phyloP scores from a whole-genome alignment of 2,888 invertebrate species.

The Ypsolopha sequella region DNA sequence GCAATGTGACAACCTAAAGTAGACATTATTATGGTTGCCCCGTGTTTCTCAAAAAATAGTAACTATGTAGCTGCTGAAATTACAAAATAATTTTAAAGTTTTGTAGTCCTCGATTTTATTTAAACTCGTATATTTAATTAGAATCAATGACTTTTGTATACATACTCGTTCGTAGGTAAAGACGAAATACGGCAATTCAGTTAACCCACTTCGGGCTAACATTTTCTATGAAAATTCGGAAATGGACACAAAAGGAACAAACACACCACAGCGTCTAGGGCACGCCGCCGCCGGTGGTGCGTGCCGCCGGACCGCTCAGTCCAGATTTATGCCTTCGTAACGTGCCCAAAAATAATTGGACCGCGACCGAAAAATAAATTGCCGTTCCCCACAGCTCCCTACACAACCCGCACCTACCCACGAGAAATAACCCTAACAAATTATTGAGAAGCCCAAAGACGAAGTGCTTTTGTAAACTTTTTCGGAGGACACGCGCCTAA shows the following conservation, averaged over 20 bases:
- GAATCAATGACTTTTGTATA: no score
- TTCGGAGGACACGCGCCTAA: background rate
- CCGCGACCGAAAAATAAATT: conserved; percentile 62
- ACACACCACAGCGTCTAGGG: background rate
- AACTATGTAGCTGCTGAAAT: no score
- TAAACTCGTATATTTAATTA: no score
- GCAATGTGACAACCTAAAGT: no score
- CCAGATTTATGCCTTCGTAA: conserved; percentile 51
- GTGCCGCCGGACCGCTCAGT: conserved; percentile 19
- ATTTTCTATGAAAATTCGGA: no score
- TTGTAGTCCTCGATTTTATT: no score
- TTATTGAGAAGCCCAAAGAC: conserved; percentile 41
- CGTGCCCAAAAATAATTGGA: conserved; percentile 66
- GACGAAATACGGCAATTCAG: no score
- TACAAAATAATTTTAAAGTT: no score
- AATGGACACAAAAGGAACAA: background rate
- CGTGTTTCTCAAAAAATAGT: no score
- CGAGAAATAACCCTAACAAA: conserved; percentile 42
- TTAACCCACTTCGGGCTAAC: no score
- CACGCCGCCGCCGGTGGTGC: conserved; percentile 16
- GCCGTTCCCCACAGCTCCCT: conserved; percentile 23
- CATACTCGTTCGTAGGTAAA: no score
- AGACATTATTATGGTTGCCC: no score
- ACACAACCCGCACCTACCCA: conserved; percentile 16
- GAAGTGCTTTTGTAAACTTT: background rate